A percentile compares a stretch with the other conserved stretches of the same genome.
These are phyloP conservation scores for Anthrax anthrax DNA, from an alignment of 2,888 invertebrate species.

Conservation along the genomic window DNA sequence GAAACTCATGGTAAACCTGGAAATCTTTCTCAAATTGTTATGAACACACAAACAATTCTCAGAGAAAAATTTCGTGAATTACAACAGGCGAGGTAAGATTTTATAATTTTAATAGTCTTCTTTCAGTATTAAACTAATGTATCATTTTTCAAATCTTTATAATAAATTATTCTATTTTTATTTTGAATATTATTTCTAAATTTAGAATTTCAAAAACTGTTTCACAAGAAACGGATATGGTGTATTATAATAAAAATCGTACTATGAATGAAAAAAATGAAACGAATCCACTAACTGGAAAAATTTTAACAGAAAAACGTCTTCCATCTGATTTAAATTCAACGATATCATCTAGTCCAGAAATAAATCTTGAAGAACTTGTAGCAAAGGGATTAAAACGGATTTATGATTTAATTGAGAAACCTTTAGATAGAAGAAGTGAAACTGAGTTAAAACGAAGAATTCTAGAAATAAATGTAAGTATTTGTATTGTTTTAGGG, in stretches of 20 bases:
- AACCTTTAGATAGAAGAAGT: conserved; percentile 26
- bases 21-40: conserved; percentile 28
- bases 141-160: too few species aligned
- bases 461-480: conserved; percentile 30
- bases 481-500: too few species aligned
- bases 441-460: conserved; percentile 27
- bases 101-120: too few species aligned
- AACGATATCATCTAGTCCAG: conserved; percentile 8
- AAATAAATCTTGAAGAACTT: conserved; percentile 28
- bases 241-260: neutral
- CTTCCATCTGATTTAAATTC: conserved; percentile 11
- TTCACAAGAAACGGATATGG: neutral
- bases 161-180: too few species aligned
- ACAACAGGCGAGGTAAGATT: conserved; percentile 31
- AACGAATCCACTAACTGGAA: conserved; percentile 4
- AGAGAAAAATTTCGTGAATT: conserved; percentile 33
- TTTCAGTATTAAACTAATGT: too few species aligned
- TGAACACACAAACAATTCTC: conserved; percentile 30
- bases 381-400: conserved; percentile 30
- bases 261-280: conserved; percentile 7
- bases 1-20: conserved; percentile 42
- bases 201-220: conserved; percentile 7
- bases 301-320: conserved; percentile 10
- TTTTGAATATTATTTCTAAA: neutral
- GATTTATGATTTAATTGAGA: conserved; percentile 30